Evolutionary conservation across 2,113 vertebrate genomes (phyloP).

Genomic region (Engraulis encrasicolus): DNA sequence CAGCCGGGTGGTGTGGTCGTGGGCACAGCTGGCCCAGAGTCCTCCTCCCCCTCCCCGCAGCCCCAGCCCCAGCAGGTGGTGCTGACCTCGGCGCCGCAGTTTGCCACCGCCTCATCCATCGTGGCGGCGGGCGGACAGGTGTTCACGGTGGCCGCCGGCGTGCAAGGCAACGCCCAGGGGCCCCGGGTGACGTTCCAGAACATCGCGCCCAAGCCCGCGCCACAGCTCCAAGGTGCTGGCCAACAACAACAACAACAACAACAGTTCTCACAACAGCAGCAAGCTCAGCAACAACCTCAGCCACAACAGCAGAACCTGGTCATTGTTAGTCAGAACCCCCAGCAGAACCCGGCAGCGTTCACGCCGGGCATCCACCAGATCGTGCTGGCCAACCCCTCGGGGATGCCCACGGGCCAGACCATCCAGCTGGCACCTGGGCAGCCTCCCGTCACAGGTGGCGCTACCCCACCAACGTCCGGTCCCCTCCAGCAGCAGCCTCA

Average conservation of each 20-base stretch:
- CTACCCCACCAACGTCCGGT: slow-evolving; percentile 75
- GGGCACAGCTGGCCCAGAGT: too few species aligned
- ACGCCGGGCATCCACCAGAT: slow-evolving; percentile 98
- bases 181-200: slow-evolving; percentile 95
- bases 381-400: slow-evolving; percentile 90
- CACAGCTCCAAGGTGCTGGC: slow-evolving; percentile 79
- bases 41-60: too few species aligned
- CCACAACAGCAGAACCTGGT: slow-evolving; percentile 89
- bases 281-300: slow-evolving; percentile 71
- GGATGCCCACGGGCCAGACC: slow-evolving; percentile 83
- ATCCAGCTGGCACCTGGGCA: slow-evolving; percentile 91
- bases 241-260: slow-evolving; percentile 75
- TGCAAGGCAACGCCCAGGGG: slow-evolving; percentile 83
- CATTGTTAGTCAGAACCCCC: slow-evolving; percentile 89
- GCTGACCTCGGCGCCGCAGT: slow-evolving; percentile 82
- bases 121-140: slow-evolving; percentile 82
- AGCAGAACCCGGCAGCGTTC: slow-evolving; percentile 87
- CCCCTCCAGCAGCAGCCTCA: slow-evolving; percentile 73
- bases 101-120: slow-evolving; percentile 81
- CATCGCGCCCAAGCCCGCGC: slow-evolving; percentile 93
- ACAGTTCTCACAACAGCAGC: slow-evolving; percentile 77
- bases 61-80: slow-evolving; percentile 84
- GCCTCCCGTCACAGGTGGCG: slow-evolving; percentile 79
- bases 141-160: slow-evolving; percentile 83
- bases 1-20: slow-evolving; percentile 66